phyloP scores from a whole-genome alignment of 2,797 vertebrate genomes.

The Argyrosomus regius region DNA sequence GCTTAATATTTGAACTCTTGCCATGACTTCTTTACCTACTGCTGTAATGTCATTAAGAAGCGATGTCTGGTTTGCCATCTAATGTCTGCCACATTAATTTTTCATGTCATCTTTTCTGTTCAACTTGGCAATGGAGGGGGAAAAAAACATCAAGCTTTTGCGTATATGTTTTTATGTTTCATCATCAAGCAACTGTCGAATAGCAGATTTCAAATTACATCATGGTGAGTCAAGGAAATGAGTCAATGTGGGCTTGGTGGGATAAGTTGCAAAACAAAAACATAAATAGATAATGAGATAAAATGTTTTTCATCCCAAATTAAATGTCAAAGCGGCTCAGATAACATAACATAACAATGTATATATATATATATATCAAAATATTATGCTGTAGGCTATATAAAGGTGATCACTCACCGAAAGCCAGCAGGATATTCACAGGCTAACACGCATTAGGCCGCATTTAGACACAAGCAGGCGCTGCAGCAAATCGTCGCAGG shows the following conservation, averaged over 20 bases:
- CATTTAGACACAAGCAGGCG: too few species aligned
- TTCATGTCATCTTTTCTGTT: slow-evolving; percentile 20
- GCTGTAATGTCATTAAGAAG: not conserved
- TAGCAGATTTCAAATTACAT: slow-evolving; percentile 10
- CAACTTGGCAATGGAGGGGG: not conserved
- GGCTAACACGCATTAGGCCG: too few species aligned
- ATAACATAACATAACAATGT: too few species aligned
- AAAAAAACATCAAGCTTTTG: not conserved
- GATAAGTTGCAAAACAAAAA: not conserved
- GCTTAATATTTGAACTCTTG: not conserved
- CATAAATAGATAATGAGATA: not conserved
- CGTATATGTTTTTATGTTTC: slow-evolving; percentile 6
- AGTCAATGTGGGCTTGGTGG: not conserved
- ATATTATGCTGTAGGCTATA: too few species aligned
- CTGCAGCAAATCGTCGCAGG: too few species aligned
- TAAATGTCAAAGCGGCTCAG: not conserved
- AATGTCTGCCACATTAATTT: slow-evolving; percentile 25
- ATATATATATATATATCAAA: too few species aligned
- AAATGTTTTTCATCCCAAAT: too few species aligned
- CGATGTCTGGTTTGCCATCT: slow-evolving; percentile 22
- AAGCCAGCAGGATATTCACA: too few species aligned
- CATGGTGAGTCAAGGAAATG: not conserved
- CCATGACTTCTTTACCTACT: not conserved
- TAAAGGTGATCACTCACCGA: too few species aligned
- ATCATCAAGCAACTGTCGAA: not conserved